Conservation (phyloP, 1,140 invertebrate genomes). For the Steinernema feltiae region DNA sequence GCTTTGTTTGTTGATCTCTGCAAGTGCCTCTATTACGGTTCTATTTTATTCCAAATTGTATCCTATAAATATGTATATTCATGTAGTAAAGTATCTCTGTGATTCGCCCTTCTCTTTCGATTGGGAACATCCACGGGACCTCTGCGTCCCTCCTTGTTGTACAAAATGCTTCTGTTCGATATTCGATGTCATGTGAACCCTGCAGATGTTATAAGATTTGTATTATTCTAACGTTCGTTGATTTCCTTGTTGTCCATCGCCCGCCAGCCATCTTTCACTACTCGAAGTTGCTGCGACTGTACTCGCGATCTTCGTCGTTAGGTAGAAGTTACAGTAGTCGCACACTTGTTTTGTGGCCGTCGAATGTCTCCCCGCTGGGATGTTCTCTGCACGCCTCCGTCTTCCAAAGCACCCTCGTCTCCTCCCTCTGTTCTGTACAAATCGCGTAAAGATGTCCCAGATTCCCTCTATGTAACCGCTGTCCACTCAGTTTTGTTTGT, state of each 20-base stretch:
- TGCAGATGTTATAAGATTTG: constrained; percentile 1
- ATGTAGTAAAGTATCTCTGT: background rate
- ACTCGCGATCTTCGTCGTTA: too few species aligned
- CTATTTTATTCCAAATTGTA: background rate
- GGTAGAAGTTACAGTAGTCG: too few species aligned
- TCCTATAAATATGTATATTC: background rate
- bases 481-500: too few species aligned
- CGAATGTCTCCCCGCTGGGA: too few species aligned
- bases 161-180: background rate
- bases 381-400: too few species aligned
- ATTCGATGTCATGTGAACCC: background rate
- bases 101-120: constrained; percentile 10
- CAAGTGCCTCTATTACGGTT: constrained; percentile 11
- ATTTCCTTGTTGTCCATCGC: background rate
- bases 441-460: background rate
- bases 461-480: background rate
- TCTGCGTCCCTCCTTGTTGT: background rate
- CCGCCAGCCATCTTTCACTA: background rate
- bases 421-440: background rate
- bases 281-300: background rate
- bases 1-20: constrained; percentile 10
- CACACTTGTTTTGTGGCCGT: too few species aligned
- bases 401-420: background rate
- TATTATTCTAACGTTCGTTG: background rate
- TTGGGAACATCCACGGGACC: too few species aligned